Percentiles rank a stretch among this genome's conserved stretches.
Conservation (phyloP, 1,140 invertebrate species). For the Heliconius congener region DNA sequence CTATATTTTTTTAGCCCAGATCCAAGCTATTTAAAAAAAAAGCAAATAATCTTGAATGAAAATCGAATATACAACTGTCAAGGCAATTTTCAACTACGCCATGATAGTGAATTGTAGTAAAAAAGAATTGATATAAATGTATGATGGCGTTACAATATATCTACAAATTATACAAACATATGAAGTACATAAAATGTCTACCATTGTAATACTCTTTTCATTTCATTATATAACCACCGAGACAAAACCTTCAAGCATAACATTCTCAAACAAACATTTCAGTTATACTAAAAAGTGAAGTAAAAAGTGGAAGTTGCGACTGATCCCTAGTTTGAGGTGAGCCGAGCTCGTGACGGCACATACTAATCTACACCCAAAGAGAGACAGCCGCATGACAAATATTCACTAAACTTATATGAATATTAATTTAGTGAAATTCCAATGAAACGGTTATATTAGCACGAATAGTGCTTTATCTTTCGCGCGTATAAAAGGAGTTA, state of each 20-base stretch:
- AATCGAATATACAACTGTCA: neutral
- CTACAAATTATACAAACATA: neutral
- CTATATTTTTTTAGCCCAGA: neutral
- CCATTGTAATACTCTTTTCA: slow-evolving; percentile 6
- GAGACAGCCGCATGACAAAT: slow-evolving; percentile 54
- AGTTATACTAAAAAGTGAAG: slow-evolving; percentile 29
- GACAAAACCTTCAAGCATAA: slow-evolving; percentile 32
- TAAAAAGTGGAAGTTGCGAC: slow-evolving; percentile 50
- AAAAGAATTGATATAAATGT: no score
- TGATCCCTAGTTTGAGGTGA: slow-evolving; percentile 60
- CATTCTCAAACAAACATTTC: slow-evolving; percentile 23
- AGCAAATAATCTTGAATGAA: neutral
- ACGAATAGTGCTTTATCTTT: slow-evolving; percentile 13
- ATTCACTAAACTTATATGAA: slow-evolving; percentile 44
- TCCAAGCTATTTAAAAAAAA: neutral
- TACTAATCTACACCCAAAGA: slow-evolving; percentile 59
- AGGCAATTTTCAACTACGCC: no score
- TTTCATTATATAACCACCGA: neutral
- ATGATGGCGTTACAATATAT: neutral
- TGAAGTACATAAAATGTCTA: neutral
- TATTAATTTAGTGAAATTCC: slow-evolving; percentile 36
- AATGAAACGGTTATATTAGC: slow-evolving; percentile 3
- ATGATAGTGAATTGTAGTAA: no score
- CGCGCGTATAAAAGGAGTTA: slow-evolving; percentile 16
- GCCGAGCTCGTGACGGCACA: slow-evolving; percentile 58